Evolutionary conservation across 2,888 invertebrate genomes (phyloP).

Genomic region (Archips xylosteana): DNA sequence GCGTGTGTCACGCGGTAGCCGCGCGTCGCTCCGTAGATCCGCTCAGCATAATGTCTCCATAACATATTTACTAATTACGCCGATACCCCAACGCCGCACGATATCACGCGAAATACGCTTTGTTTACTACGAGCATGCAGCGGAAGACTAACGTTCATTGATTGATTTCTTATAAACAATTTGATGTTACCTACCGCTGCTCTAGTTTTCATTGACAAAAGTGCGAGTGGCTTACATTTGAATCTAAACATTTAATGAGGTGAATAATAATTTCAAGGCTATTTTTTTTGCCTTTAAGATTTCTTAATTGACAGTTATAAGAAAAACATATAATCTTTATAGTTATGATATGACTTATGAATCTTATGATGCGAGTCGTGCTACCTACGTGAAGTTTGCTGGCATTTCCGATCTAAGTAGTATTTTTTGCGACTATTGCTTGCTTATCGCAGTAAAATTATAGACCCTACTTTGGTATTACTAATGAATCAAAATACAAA

Average conservation of each 20-base stretch:
- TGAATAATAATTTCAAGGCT: constrained; percentile 24
- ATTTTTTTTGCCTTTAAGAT: background rate
- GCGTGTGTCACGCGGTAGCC: constrained; percentile 72
- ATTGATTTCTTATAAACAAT: constrained; percentile 30
- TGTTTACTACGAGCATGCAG: constrained; percentile 45
- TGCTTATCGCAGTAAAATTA: background rate
- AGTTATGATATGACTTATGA: background rate
- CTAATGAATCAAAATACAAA: constrained; percentile 4
- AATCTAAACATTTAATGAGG: background rate
- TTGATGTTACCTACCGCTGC: constrained; percentile 6
- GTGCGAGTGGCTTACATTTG: background rate
- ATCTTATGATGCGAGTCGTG: background rate
- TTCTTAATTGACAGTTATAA: background rate
- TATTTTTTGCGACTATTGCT: constrained; percentile 1
- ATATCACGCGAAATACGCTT: constrained; percentile 39
- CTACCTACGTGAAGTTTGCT: background rate
- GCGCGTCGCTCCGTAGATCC: constrained; percentile 61
- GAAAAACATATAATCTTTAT: background rate
- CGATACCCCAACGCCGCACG: constrained; percentile 37
- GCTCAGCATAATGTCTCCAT: constrained; percentile 60
- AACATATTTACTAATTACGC: constrained; percentile 48
- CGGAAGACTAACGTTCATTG: constrained; percentile 35
- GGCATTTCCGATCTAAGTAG: background rate
- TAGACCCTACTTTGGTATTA: background rate
- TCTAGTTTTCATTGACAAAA: constrained; percentile 20